A percentile compares a stretch with the other conserved stretches of the same genome.
Evolutionary conservation across 2,888 invertebrate genomes (phyloP).

Genomic region (Atethmia centrago): DNA sequence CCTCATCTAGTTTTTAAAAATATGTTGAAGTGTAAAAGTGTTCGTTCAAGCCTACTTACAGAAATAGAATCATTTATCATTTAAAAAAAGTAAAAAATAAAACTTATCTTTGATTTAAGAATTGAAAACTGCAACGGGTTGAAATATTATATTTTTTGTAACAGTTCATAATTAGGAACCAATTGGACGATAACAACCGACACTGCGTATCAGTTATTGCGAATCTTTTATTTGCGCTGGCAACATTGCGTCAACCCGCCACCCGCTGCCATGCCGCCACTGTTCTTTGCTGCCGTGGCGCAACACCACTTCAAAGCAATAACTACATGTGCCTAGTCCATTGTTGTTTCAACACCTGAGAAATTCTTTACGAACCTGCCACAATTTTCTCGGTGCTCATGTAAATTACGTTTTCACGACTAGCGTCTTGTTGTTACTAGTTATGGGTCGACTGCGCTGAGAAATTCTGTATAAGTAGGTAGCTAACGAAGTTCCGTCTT

Average conservation of each 20-base stretch:
- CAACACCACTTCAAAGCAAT: slow-evolving; percentile 64
- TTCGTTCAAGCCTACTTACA: too few relatives aligned
- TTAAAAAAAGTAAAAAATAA: not conserved
- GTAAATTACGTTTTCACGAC: slow-evolving; percentile 51
- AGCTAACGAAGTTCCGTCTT: slow-evolving; percentile 19
- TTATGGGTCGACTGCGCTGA: slow-evolving; percentile 18
- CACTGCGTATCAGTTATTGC: slow-evolving; percentile 25
- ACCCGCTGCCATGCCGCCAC: slow-evolving; percentile 42
- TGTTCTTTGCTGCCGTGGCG: slow-evolving; percentile 56
- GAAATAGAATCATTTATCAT: too few relatives aligned
- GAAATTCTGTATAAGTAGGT: slow-evolving; percentile 9
- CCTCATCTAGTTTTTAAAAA: too few relatives aligned
- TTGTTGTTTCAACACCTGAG: slow-evolving; percentile 71
- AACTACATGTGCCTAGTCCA: slow-evolving; percentile 64
- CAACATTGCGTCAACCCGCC: slow-evolving; percentile 55
- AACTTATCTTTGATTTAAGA: not conserved
- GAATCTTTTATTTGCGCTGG: slow-evolving; percentile 48
- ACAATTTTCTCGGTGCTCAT: slow-evolving; percentile 54
- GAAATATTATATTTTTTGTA: not conserved
- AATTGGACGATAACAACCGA: slow-evolving; percentile 5
- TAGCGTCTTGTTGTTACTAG: slow-evolving; percentile 48
- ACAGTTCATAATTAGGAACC: not conserved
- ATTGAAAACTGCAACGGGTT: not conserved
- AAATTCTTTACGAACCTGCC: slow-evolving; percentile 65
- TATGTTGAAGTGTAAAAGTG: too few relatives aligned